Base-by-base conservation (phyloP, 2,888 invertebrate species). In the Callimorpha dominula region DNA sequence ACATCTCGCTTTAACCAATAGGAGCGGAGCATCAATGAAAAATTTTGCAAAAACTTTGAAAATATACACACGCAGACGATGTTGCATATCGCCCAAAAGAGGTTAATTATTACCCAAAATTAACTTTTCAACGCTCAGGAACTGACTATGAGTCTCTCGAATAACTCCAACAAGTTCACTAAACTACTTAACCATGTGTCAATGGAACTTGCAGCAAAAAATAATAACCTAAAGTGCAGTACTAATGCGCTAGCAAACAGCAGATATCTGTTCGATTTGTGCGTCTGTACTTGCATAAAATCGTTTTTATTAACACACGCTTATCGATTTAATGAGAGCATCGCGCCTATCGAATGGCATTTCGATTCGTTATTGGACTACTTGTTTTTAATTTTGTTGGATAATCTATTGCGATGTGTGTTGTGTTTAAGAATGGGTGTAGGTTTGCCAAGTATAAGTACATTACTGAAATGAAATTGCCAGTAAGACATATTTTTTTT, bases 191-290 rank as follows among this genome's bases (percentile, higher is more conserved):
- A 0, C 71, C 9, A 17, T 81, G 46, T 74, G 65, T 74, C 1
- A 43, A 15, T 43, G 5, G 12, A 7, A 57, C 4, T n/a, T 14
- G 46, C 43, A 72, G 73, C 63, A 78, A 81, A 82, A 84, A 84
- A 84, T 84, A 81, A 77, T 79, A 84, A 84, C 80, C 81, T 80
- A 80, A 78, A 81, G 83, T 81, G 76, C 81, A 84, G 83, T 85
- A 88, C 82, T 85, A 88, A 88, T 89, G 86, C 84, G 80, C 80
- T 81, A 80, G 78, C 76, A 78, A 86, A 85, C 80, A 70, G 46
- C 71, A 83, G 89, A 92, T 90, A 90, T 92, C 91, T 82, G 65
- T 75, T 81, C 82, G 87, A 92, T 91, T 90, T 91, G 89, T 90
- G 87, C 80, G 81, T 79, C 84, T 80, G 54, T 74, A 79, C 74